phyloP scores from a whole-genome alignment of 2,888 invertebrate species.

The Tipula confusa region DNA sequence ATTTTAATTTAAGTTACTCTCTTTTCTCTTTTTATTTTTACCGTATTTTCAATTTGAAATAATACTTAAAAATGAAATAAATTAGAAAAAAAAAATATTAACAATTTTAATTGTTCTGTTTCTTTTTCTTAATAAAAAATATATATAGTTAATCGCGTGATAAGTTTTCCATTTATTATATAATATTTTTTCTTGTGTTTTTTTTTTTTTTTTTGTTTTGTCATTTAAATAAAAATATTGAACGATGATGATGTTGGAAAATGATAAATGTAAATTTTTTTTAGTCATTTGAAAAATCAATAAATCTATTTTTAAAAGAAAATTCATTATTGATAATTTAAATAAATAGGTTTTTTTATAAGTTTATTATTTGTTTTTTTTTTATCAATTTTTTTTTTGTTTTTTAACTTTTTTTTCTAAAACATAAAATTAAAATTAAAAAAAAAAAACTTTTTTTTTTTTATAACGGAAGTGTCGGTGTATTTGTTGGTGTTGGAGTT shows the following conservation, averaged over 20 bases:
- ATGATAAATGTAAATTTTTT: neutral
- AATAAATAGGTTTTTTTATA: neutral
- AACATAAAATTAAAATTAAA: conserved; percentile 16
- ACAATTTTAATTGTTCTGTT: neutral
- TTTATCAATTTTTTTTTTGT: neutral
- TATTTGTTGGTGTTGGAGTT: conserved; percentile 53
- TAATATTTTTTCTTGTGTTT: neutral
- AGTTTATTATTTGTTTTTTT: neutral
- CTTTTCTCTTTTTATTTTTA: neutral
- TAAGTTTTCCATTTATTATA: neutral
- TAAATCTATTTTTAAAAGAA: neutral
- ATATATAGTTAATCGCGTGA: neutral
- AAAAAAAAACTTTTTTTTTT: conserved; percentile 15
- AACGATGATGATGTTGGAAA: neutral
- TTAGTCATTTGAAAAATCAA: neutral
- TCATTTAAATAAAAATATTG: conserved; percentile 13
- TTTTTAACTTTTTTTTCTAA: conserved; percentile 5
- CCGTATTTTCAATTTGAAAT: conserved; percentile 20
- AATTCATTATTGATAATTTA: conserved; percentile 7
- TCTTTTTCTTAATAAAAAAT: neutral
- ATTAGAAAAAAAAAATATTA: neutral
- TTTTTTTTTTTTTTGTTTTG: no score
- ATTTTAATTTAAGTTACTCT: no score
- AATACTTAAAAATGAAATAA: conserved; percentile 21
- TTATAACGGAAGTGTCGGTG: conserved; percentile 54